These are phyloP conservation scores for Semnornis frantzii DNA, from an alignment of 2,113 vertebrate genomes.

Conservation along the genomic window DNA sequence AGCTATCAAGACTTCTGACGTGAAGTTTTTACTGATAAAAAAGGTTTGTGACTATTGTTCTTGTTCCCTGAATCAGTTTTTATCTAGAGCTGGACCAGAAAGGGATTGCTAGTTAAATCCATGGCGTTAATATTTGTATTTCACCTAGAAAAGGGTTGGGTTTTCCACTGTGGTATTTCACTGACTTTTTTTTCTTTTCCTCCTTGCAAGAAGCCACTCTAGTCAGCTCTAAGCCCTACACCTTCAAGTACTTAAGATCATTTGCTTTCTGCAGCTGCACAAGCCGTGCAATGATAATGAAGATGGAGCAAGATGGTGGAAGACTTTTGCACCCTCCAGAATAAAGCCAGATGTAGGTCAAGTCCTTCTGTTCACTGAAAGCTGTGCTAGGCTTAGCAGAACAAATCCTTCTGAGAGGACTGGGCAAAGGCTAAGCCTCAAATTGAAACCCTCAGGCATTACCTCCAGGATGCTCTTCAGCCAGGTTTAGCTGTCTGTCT, in stretches of 20 bases:
- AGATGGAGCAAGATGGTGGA: not conserved
- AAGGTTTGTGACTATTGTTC: not conserved
- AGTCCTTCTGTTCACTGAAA: not conserved
- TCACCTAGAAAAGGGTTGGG: fast-evolving
- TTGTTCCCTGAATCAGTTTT: not conserved
- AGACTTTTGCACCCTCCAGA: not conserved
- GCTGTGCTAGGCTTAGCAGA: not conserved
- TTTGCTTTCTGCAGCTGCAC: not conserved
- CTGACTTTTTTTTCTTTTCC: not conserved
- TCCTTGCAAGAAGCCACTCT: not conserved
- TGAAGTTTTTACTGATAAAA: not conserved
- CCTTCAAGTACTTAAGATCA: not conserved
- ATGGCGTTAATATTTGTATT: not conserved
- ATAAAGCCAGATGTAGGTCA: not conserved
- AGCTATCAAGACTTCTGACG: not conserved
- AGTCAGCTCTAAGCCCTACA: not conserved
- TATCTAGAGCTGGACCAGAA: not conserved
- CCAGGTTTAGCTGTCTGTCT: not conserved
- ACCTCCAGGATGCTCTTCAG: not conserved
- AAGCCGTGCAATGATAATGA: not conserved
- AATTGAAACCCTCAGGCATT: not conserved
- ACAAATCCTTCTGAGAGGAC: not conserved
- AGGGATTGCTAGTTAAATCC: not conserved
- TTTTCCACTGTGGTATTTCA: not conserved
- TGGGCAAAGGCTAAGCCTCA: not conserved